These are phyloP conservation scores for Sarcophaga variegata DNA, from an alignment of 2,888 invertebrate genomes.

Conservation along the genomic window DNA sequence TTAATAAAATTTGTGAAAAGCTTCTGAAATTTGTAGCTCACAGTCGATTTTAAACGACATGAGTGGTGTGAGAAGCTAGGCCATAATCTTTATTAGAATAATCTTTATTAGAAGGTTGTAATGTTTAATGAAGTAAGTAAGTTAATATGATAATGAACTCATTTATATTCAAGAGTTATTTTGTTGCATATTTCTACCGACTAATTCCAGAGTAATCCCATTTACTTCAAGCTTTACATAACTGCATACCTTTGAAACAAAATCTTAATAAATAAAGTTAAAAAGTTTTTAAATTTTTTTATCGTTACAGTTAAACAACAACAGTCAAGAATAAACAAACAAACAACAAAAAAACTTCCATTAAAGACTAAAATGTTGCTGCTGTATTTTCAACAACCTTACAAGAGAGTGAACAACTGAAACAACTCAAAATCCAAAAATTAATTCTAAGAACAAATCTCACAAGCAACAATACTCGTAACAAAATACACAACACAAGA, in stretches of 20 bases:
- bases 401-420: conserved; percentile 42
- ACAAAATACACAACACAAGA: not conserved
- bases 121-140: no score
- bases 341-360: conserved; percentile 51
- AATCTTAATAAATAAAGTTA: not conserved
- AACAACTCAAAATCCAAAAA: conserved; percentile 3
- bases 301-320: conserved; percentile 35
- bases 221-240: not conserved
- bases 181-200: not conserved
- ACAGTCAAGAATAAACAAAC: not conserved
- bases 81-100: no score
- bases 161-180: no score
- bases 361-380: conserved; percentile 55
- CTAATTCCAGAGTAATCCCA: not conserved
- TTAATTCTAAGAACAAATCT: conserved; percentile 6
- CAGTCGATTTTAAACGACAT: no score
- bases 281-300: not conserved
- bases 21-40: no score
- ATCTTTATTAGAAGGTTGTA: no score
- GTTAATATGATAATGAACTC: no score
- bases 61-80: no score
- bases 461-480: not conserved
- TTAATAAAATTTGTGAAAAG: no score
- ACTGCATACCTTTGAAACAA: not conserved
- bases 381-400: conserved; percentile 26